Base-by-base conservation (phyloP, 2,888 invertebrate species). In the Cremastobaeus sp. region DNA sequence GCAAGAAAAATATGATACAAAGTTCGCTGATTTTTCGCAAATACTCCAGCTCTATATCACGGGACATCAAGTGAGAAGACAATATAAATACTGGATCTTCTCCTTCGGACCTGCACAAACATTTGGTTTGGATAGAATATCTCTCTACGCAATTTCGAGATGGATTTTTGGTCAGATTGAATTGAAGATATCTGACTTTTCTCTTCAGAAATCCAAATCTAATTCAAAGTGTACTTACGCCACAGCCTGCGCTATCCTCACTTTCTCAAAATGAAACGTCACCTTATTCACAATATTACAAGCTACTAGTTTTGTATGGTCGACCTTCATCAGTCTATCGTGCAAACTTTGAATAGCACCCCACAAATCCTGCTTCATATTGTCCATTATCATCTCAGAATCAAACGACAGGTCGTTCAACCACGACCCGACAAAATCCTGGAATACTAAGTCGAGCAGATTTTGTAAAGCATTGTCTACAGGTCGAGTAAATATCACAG, bases 391-490 rank as follows among this genome's bases (percentile, higher is more conserved):
- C 45, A 91, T 89, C 74, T 92, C 92, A 0, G 93, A 91, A 81
- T 91, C 91, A 66, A 92, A 91, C 3, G 92, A 90, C n/a, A 93
- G 88, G 74, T 92, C 91, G 35, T 90, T 91, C 41, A 96, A 89
- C 94, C 95, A 96, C 54, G 91, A 90, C 18, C 92, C 89, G 70
- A 96, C 91, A 88, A 94, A 96, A 86, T 96, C 96, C 80, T 94
- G 89, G 35, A 95, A 89, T 30, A 93, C 89, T 85, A 94, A 91
- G 85, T 96, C 95, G 77, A 96, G 90, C 34, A 96, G 89, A 85
- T 95, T 93, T 82, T 96, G 95, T 18, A 96, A 87, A 76, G 95
- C 92, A 80, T 93, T 92, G 83, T 96, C 96, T 30, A 96, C 94
- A 66, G 94, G 94, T 75, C 94, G 91, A 35, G 95, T 94, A 88